Base-by-base conservation (phyloP, 2,797 vertebrate species). In the Perodicticus potto region DNA sequence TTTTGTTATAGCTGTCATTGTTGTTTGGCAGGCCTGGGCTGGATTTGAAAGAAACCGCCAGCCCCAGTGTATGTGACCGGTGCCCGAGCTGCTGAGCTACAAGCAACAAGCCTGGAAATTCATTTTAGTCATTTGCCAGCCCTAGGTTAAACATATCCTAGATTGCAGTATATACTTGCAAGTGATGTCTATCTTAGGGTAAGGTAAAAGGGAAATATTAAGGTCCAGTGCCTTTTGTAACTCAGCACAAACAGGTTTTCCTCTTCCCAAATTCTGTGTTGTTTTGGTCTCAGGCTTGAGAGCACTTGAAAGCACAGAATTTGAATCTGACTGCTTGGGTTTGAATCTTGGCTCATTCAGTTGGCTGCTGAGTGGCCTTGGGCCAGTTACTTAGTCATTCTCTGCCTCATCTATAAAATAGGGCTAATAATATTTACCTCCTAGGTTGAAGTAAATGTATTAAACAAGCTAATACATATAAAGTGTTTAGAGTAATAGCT, bases 211-310 rank as follows among this genome's bases (percentile, higher is more conserved):
- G 34, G 34, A 83, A 59, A 53, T 67, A 45, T 43, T 53, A 72
- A 29, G 8, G 49, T 63, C 65, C 61, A 17, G 25, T 84, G 59
- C 53, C 65, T 80, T 92, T 70, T 87, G 81, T 90, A 59, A 93
- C 57, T 91, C 74, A 91, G 63, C 83, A 43, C 70, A 83, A 81
- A 55, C 34, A 49, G 25, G 32, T 65, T 93, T 97, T 91, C 87
- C 49, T 37, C 17, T 77, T 49, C 11, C 25, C 67, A 70, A 34
- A 34, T 91, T 86, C 73, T 7, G 34, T 80, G 32, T 63, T 34
- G 29, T 85, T 22, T 85, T 67, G 40, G 34, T 87, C n/a, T 67
- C 40, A 22, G 27, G n/a, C n/a, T n/a, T n/a, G n/a, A n/a, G n/a
- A n/a, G n/a, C n/a, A 40, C 82, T 81, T 81, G 53, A 94, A 69